Evolutionary conservation across 2,113 vertebrate genomes (phyloP).

Genomic region (Oreochromis tanganicae): DNA sequence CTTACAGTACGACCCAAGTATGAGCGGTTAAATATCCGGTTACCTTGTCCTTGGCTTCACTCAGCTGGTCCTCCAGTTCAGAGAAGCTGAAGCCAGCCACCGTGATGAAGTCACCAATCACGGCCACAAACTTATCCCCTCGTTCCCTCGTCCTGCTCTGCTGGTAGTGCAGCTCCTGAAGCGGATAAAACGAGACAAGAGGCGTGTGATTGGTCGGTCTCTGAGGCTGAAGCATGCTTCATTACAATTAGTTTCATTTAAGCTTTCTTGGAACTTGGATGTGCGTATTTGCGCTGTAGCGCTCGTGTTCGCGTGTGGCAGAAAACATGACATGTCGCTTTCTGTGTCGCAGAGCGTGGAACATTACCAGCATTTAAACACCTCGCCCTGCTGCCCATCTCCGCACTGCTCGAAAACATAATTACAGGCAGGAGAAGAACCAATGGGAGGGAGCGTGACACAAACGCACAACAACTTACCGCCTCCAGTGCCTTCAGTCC

Average conservation of each 20-base stretch:
- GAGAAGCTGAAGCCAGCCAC: slow-evolving; percentile 98
- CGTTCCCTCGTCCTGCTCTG: slow-evolving; percentile 76
- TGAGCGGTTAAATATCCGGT: background rate
- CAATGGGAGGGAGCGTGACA: slow-evolving; percentile 3
- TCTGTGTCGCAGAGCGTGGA: background rate
- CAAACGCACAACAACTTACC: slow-evolving; percentile 72
- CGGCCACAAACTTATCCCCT: slow-evolving; percentile 88
- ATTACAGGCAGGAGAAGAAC: slow-evolving; percentile 54
- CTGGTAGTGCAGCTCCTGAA: slow-evolving; percentile 93
- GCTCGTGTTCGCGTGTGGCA: background rate
- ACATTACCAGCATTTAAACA: slow-evolving; percentile 27
- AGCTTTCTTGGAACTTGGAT: background rate
- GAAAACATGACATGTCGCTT: background rate
- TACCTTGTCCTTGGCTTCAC: slow-evolving; percentile 90
- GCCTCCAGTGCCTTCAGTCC: slow-evolving; percentile 88
- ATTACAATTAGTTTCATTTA: background rate
- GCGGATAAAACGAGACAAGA: slow-evolving; percentile 60
- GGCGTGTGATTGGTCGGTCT: slow-evolving; percentile 61
- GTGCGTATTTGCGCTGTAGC: background rate
- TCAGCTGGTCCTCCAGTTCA: slow-evolving; percentile 91
- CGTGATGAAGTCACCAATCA: slow-evolving; percentile 96
- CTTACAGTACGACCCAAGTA: background rate
- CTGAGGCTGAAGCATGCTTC: background rate
- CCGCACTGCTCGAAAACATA: slow-evolving; percentile 4
- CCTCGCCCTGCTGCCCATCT: slow-evolving; percentile 6